Evolutionary conservation across 2,888 invertebrate genomes (phyloP).

Genomic region (Pheosia tremula): DNA sequence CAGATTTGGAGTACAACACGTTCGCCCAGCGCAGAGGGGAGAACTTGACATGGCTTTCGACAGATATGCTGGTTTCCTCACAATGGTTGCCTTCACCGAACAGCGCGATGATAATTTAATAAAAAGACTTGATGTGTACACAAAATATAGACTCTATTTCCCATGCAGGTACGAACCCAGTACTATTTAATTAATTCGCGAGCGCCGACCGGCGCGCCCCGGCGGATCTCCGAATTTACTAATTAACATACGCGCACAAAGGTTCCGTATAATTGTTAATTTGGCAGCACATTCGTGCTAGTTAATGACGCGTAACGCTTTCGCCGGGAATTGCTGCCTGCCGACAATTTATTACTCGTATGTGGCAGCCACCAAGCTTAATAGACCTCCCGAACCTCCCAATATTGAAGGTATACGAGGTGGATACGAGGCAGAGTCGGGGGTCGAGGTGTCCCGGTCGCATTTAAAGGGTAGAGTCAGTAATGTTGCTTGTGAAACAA

Average conservation of each 20-base stretch:
- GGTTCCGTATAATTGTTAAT: slow-evolving; percentile 78
- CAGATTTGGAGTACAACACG: too few relatives aligned
- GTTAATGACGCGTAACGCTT: slow-evolving; percentile 74
- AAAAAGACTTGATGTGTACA: background rate
- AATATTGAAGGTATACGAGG: background rate
- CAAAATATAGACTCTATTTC: background rate
- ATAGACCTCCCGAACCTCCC: slow-evolving; percentile 33
- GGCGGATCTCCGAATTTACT: slow-evolving; percentile 63
- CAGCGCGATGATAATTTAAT: too few relatives aligned
- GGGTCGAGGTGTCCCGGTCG: slow-evolving; percentile 50
- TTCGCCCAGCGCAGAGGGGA: too few relatives aligned
- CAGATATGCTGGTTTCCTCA: too few relatives aligned
- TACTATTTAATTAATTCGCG: slow-evolving; percentile 41
- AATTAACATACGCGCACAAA: slow-evolving; percentile 74
- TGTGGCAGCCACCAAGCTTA: slow-evolving; percentile 59
- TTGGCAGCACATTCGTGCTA: slow-evolving; percentile 74
- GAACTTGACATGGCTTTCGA: too few relatives aligned
- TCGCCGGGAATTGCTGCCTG: slow-evolving; percentile 41
- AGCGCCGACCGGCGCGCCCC: slow-evolving; percentile 27
- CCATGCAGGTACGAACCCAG: slow-evolving; percentile 25
- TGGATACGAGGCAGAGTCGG: background rate
- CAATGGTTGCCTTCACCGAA: too few relatives aligned
- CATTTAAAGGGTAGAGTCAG: slow-evolving; percentile 63
- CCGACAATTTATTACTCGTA: slow-evolving; percentile 59
- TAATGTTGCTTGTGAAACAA: slow-evolving; percentile 70